Evolutionary conservation across 2,797 vertebrate genomes (phyloP), one percentile per base, ranked within the genome.

Genomic region (Mormyrus proboscirostris): DNA sequence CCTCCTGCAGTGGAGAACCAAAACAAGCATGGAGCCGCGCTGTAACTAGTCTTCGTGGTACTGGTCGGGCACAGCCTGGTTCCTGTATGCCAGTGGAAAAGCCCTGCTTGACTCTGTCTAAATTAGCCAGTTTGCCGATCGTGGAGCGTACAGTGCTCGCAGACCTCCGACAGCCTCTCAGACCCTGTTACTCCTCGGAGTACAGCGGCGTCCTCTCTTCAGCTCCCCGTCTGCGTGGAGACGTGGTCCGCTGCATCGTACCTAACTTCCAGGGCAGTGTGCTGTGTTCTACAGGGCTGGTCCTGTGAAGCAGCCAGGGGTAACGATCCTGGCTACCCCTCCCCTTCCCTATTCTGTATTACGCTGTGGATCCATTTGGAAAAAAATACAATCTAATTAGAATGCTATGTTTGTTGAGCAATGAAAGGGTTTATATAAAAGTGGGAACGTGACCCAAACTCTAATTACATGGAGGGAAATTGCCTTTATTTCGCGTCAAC

Each of bases 351-450:
- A 29, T 59, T 9, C 57, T 59, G 7, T 59, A n/a, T 6, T 22
- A 8, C 7, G n/a, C 57, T 14, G 49, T 25, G 22, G 25, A 10
- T 51, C 16, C 33, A 53, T 51, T 87, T 41, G 55, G 51, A 14
- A 0, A 38, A 33, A n/a, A 38, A 87, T 59, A 59, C 53, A 59
- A 57, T 57, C 51, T 87, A 87, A 87, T 87, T 87, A 87, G 16
- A 87, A 87, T 87, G 38, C 85, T 25, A 14, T 59, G 51, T 83
- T 83, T 50, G 53, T 89, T 82, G 57, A 59, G 41, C 16, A 89
- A 89, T 33, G 25, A 85, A 84, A 47, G 53, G 88, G 57, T 50
- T 89, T 57, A 62, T 84, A 84, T 22, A 83, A 84, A 44, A 59
- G 55, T 55, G n/a, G 57, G 44, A 84, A 38, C 16, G 25, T 62